Percentiles rank a stretch among this genome's conserved stretches.
Evolutionary conservation across 2,113 vertebrate species (phyloP).

Genomic region (Limnothrissa miodon): DNA sequence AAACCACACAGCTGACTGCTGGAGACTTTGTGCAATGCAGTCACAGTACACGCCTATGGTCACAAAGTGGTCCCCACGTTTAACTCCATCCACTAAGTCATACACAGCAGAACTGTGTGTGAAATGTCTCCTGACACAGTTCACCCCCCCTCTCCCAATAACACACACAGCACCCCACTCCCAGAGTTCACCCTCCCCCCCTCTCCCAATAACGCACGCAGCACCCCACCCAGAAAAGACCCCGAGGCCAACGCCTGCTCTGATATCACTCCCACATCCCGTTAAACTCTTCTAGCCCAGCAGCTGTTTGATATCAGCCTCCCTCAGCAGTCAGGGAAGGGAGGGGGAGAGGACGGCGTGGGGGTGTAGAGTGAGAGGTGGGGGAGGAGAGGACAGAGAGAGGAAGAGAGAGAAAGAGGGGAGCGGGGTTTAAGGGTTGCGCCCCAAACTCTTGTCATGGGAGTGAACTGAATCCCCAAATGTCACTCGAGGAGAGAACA

Average conservation of each 20-base stretch:
- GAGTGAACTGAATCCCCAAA: neutral
- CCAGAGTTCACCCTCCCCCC: neutral
- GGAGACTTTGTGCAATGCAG: neutral
- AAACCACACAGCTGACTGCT: neutral
- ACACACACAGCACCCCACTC: too few species aligned
- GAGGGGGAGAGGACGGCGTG: neutral
- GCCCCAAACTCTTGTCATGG: neutral
- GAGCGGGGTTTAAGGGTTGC: neutral
- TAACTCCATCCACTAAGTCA: neutral
- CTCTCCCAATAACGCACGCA: neutral
- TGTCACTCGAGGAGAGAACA: neutral
- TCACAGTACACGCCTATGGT: neutral
- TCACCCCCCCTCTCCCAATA: neutral
- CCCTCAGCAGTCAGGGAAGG: slow-evolving; percentile 34
- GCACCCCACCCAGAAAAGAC: neutral
- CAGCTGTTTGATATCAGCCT: slow-evolving; percentile 39
- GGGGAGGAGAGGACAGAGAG: neutral
- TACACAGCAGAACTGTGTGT: neutral
- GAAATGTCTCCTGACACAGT: neutral
- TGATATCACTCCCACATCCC: slow-evolving; percentile 1
- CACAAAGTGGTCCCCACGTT: neutral
- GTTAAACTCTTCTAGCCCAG: neutral
- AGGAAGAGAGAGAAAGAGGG: neutral
- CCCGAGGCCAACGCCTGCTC: neutral
- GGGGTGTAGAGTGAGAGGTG: slow-evolving; percentile 16